These are phyloP conservation scores for Galemys pyrenaicus DNA, from an alignment of 2,113 vertebrate genomes.

Conservation along the genomic window DNA sequence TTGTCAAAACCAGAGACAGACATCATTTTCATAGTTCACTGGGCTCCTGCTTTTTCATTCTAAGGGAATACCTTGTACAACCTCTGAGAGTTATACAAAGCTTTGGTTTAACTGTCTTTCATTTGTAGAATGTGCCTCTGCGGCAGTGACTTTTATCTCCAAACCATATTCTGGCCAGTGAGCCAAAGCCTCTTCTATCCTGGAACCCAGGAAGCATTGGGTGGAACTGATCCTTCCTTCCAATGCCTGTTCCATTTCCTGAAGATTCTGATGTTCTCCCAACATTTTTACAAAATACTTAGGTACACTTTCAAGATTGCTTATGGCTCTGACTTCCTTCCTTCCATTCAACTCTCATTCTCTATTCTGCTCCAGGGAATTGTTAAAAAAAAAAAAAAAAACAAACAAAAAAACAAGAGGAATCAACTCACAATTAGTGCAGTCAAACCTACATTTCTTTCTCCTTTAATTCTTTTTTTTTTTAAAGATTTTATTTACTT, in stretches of 20 bases:
- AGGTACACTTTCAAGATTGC: background rate
- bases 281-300: background rate
- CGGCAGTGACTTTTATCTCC: background rate
- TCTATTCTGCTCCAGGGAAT: background rate
- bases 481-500: too few relatives aligned
- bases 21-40: background rate
- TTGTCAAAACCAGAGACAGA: conserved; percentile 37
- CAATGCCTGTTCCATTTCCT: background rate
- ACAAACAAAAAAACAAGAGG: background rate
- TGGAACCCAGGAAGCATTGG: background rate
- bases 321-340: background rate
- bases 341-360: background rate
- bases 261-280: background rate
- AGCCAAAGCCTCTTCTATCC: background rate
- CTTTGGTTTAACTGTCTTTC: background rate
- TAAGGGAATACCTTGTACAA: background rate
- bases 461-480: background rate
- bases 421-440: background rate
- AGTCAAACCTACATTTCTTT: background rate
- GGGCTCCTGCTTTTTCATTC: background rate
- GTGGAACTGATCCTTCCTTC: background rate
- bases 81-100: background rate
- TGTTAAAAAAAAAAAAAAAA: background rate
- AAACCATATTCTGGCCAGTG: background rate
- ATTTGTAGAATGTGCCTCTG: conserved; percentile 14